phyloP scores from a whole-genome alignment of 2,888 invertebrate species.

The Dascillus cervinus region DNA sequence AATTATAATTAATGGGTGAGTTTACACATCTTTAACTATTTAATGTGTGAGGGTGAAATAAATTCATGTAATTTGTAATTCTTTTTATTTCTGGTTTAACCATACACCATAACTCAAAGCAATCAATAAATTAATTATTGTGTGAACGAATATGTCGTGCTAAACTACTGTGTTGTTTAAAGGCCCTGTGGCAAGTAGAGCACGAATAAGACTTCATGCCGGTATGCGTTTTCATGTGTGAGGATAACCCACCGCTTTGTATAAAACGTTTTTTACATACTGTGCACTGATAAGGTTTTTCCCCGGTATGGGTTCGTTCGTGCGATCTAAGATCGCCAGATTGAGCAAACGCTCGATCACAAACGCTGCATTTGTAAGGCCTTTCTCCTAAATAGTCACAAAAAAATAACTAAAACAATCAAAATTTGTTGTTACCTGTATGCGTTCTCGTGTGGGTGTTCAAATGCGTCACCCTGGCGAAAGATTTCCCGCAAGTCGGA shows the following conservation, averaged over 20 bases:
- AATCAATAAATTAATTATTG: conserved; percentile 1
- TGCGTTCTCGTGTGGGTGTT: conserved; percentile 31
- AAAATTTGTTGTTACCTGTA: conserved; percentile 19
- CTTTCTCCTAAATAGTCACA: conserved; percentile 17
- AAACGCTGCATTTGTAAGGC: conserved; percentile 20
- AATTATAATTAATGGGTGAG: too few relatives aligned
- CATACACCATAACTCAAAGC: neutral
- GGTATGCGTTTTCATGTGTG: conserved; percentile 24
- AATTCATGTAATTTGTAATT: too few relatives aligned
- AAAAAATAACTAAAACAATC: neutral
- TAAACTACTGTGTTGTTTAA: conserved; percentile 14
- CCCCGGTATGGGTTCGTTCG: conserved; percentile 18
- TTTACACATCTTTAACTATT: too few relatives aligned
- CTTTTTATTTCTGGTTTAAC: too few relatives aligned
- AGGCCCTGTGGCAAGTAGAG: conserved; percentile 13
- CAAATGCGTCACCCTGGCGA: conserved; percentile 11
- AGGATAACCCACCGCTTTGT: conserved; percentile 21
- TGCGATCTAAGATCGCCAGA: conserved; percentile 22
- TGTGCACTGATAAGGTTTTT: conserved; percentile 18
- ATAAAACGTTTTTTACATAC: conserved; percentile 22
- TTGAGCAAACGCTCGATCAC: conserved; percentile 22
- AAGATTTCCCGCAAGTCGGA: conserved; percentile 27
- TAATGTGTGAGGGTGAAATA: too few relatives aligned
- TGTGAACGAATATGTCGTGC: conserved; percentile 10
- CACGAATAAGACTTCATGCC: conserved; percentile 14